These are phyloP conservation scores for Rapana venosa DNA, from an alignment of 2,888 invertebrate species.

Conservation along the genomic window DNA sequence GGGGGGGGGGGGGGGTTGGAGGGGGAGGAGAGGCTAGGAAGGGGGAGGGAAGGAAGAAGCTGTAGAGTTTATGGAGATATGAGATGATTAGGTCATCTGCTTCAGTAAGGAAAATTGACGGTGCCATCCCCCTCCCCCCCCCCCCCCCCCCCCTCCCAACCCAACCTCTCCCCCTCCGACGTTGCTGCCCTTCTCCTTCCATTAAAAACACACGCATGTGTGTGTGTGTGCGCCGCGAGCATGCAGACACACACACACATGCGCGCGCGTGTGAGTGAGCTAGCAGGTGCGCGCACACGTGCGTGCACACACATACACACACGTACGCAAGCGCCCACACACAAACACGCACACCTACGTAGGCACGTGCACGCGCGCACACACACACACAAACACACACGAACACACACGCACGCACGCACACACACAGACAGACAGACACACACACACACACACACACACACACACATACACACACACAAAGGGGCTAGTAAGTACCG, in stretches of 20 bases:
- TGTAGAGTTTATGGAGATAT: too few species aligned
- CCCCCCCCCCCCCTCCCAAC: background rate
- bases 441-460: slow-evolving; percentile 17
- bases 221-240: background rate
- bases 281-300: too few species aligned
- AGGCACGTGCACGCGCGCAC: background rate
- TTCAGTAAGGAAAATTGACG: background rate
- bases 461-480: slow-evolving; percentile 1
- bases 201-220: background rate
- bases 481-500: too few species aligned
- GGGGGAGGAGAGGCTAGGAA: too few species aligned
- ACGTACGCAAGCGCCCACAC: background rate
- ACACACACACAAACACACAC: background rate
- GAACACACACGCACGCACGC: too few species aligned
- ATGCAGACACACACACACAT: background rate
- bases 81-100: too few species aligned
- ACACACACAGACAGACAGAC: slow-evolving; percentile 20
- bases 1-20: too few species aligned
- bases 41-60: too few species aligned
- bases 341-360: background rate
- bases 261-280: background rate
- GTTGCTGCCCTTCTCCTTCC: background rate
- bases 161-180: too few species aligned
- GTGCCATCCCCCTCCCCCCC: background rate
- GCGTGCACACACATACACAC: background rate